Base-by-base conservation (phyloP, 2,888 invertebrate genomes). In the Cryptus viduatorius region DNA sequence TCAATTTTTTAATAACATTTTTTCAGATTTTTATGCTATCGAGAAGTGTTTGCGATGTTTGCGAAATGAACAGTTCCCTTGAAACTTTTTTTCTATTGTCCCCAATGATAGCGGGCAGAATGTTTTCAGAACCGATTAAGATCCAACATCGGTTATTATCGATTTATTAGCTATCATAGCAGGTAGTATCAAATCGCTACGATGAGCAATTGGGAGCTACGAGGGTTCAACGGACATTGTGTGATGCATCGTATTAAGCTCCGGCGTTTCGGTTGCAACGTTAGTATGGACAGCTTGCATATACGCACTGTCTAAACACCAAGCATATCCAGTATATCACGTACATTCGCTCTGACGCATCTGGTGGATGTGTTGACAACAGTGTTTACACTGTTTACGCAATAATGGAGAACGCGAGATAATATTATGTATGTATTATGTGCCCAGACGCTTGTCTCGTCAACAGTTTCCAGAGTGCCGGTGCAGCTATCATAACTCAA, bases 201-300 rank as follows among this genome's bases (percentile, higher is more conserved):
- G 31, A 61, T 31, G 31, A 61, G 59, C 56, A 10, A 56, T 29
- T 10, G 5, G 59, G n/a, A 61, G n/a, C 24, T 24, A 0, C 12
- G 5, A 7, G 75, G 42, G 44, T 44, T 3, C 61, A 44, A 44
- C 14, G n/a, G n/a, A 61, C n/a, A 44, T 24, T 75, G 24, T 24
- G 2, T 24, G 59, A 37, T 59, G 42, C n/a, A 61, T 19, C n/a
- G 24, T 8, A 46, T 24, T 24, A 56, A 56, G 3, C 37, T 12
- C 56, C 68, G 42, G n/a, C 61, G 64, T 61, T 69, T 67, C 24
- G 7, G 24, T 65, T 68, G 12, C 48, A 46, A 56, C n/a, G 14
- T 37, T 44, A 44, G 29, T 61, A 46, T 61, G 24, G 59, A 61
- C 61, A 61, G 73, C 46, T 61, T 16, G 59, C 46, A 24, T 59